Percentiles rank a stretch among this genome's conserved stretches.
Conservation (phyloP, 2,888 invertebrate genomes). For the Patella depressa region DNA sequence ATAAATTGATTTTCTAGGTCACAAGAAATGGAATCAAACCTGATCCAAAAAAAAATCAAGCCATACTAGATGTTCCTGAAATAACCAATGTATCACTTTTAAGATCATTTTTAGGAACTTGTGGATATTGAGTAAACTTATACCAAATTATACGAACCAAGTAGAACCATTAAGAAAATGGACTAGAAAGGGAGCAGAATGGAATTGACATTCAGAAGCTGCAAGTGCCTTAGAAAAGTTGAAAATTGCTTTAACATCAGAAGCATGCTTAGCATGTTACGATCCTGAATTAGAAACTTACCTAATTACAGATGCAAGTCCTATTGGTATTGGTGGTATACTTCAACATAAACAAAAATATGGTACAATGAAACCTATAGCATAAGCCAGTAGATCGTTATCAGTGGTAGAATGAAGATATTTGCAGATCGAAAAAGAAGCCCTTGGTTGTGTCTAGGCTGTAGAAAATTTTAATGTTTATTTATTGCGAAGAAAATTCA, state of each 20-base stretch:
- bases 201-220: slow-evolving; percentile 33
- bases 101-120: slow-evolving; percentile 6
- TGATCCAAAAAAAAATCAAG: background rate
- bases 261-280: slow-evolving; percentile 40
- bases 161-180: background rate
- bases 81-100: background rate
- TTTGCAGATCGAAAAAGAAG: slow-evolving; percentile 51
- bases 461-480: slow-evolving; percentile 55
- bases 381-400: slow-evolving; percentile 44
- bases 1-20: slow-evolving; percentile 4
- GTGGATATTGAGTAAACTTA: background rate
- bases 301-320: slow-evolving; percentile 47
- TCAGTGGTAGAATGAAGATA: slow-evolving; percentile 46
- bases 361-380: slow-evolving; percentile 25
- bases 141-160: background rate
- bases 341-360: slow-evolving; percentile 37
- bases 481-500: slow-evolving; percentile 46
- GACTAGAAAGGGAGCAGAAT: slow-evolving; percentile 27
- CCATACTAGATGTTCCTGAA: background rate
- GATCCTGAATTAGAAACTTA: slow-evolving; percentile 38
- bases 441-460: slow-evolving; percentile 50
- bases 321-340: slow-evolving; percentile 45
- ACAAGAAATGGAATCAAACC: background rate
- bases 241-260: slow-evolving; percentile 34
- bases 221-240: slow-evolving; percentile 39